phyloP scores from a whole-genome alignment of 2,113 vertebrate genomes.

The Prolemur simus region DNA sequence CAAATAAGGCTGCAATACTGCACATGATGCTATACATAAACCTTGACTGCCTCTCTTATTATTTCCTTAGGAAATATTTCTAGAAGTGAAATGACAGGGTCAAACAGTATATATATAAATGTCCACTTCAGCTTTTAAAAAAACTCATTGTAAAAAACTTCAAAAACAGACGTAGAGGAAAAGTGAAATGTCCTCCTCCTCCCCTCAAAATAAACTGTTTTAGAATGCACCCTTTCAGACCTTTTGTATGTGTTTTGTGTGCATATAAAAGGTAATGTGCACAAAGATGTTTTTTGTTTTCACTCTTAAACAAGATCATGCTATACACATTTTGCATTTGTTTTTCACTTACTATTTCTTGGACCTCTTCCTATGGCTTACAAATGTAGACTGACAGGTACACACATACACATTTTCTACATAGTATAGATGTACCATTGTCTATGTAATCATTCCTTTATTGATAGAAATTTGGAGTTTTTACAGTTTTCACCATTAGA shows the following conservation, averaged over 20 bases:
- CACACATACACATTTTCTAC: not conserved
- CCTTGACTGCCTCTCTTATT: not conserved
- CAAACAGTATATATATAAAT: not conserved
- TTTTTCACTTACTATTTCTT: not conserved
- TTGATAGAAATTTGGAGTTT: not conserved
- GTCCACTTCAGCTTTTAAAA: not conserved
- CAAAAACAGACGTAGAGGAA: not conserved
- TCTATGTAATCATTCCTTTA: not conserved
- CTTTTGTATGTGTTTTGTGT: not conserved
- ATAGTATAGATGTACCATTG: not conserved
- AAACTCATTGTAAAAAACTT: not conserved
- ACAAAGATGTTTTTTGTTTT: not conserved
- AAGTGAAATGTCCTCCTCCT: not conserved
- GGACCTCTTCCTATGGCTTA: not conserved
- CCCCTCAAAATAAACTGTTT: not conserved
- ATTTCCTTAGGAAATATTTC: not conserved
- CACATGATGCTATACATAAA: not conserved
- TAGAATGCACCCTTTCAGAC: not conserved
- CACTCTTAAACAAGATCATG: not conserved
- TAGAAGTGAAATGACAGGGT: not conserved
- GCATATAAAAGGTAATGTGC: not conserved
- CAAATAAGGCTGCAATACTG: not conserved
- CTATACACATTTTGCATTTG: not conserved
- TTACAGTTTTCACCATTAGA: not conserved
- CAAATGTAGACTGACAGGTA: not conserved